Conservation (phyloP, 1,140 invertebrate species). For the Drosophila suzukii region DNA sequence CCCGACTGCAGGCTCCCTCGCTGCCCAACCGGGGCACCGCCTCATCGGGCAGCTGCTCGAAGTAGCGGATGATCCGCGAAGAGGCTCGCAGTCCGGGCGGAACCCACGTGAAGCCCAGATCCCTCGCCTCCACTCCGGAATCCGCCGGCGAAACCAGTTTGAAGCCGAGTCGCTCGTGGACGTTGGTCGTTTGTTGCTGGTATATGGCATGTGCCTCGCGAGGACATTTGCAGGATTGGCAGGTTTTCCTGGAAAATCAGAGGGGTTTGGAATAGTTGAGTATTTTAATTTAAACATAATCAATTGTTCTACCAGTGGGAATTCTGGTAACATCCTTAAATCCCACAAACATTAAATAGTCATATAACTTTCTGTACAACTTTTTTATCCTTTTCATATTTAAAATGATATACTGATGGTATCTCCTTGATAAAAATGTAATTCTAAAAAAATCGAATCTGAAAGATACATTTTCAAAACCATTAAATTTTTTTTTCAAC, state of each 20-base stretch:
- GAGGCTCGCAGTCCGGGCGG: constrained; percentile 90
- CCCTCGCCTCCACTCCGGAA: constrained; percentile 86
- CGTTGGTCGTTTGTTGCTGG: constrained; percentile 90
- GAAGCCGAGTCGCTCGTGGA: constrained; percentile 90
- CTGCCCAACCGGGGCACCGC: constrained; percentile 91
- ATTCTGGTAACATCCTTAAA: no score
- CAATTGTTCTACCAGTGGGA: no score
- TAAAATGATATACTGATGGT: no score
- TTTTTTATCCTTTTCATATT: no score
- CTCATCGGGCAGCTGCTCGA: constrained; percentile 90
- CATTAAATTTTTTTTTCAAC: no score
- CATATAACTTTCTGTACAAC: no score
- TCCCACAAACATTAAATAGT: no score
- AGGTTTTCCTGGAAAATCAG: constrained; percentile 84
- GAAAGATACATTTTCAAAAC: no score
- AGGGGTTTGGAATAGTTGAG: neutral
- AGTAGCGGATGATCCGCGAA: constrained; percentile 89
- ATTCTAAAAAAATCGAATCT: no score
- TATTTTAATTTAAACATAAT: neutral
- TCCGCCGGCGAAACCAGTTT: constrained; percentile 85
- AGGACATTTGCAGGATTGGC: constrained; percentile 94
- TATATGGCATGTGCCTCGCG: constrained; percentile 91
- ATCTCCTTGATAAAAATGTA: no score
- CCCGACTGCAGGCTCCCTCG: constrained; percentile 91
- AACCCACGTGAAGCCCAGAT: constrained; percentile 91